Evolutionary conservation across 1,140 invertebrate species (phyloP).

Genomic region (Caenorhabditis tropicalis): DNA sequence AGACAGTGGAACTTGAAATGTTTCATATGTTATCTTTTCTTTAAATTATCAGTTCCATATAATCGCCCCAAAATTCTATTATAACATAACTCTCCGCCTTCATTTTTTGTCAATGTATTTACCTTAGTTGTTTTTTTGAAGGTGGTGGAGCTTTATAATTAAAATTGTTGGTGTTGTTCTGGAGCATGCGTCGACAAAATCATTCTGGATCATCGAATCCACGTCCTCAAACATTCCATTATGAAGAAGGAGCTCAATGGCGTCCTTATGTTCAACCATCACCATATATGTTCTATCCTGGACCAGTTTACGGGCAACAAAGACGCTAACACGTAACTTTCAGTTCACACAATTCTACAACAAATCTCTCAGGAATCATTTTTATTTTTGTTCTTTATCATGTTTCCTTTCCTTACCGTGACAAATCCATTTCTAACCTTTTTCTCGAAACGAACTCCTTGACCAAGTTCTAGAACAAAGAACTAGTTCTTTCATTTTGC

Average conservation of each 20-base stretch:
- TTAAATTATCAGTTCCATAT: too few relatives aligned
- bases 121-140: too few relatives aligned
- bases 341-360: neutral
- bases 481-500: neutral
- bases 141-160: too few relatives aligned
- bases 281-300: conserved; percentile 33
- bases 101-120: too few relatives aligned
- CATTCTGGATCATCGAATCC: conserved; percentile 2
- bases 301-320: conserved; percentile 33
- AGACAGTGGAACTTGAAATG: too few relatives aligned
- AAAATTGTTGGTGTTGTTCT: too few relatives aligned
- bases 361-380: conserved; percentile 3
- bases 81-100: too few relatives aligned
- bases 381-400: too few relatives aligned
- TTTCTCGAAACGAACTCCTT: neutral
- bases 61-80: too few relatives aligned
- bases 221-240: conserved; percentile 24
- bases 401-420: conserved; percentile 19
- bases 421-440: neutral
- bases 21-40: too few relatives aligned
- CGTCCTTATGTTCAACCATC: conserved; percentile 29
- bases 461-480: too few relatives aligned
- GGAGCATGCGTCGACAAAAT: conserved; percentile 19
- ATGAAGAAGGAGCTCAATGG: conserved; percentile 30
- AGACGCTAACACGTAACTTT: neutral